Percentiles rank a stretch among this genome's conserved stretches.
These are phyloP conservation scores for Datnioides undecimradiatus DNA, from an alignment of 2,113 vertebrate species.

Conservation along the genomic window DNA sequence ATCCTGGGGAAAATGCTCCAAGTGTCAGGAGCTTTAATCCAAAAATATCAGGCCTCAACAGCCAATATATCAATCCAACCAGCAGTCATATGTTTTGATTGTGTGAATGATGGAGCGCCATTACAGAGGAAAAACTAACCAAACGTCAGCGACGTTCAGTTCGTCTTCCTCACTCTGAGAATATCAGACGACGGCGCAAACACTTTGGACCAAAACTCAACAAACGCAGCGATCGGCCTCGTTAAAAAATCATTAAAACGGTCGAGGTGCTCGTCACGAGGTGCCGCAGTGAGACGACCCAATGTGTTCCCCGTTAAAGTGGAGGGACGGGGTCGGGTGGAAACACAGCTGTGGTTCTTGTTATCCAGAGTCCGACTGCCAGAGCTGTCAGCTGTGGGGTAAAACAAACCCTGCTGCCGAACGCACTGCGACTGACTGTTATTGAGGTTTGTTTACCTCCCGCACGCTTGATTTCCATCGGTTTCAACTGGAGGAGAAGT, in stretches of 20 bases:
- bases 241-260: conserved; percentile 52
- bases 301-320: conserved; percentile 24
- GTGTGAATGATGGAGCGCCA: conserved; percentile 11
- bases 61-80: not conserved
- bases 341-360: conserved; percentile 72
- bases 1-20: not conserved
- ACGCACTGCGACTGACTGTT: conserved; percentile 38
- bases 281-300: conserved; percentile 23
- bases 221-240: conserved; percentile 52
- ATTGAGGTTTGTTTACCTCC: conserved; percentile 61
- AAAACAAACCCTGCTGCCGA: conserved; percentile 56
- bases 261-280: conserved; percentile 37
- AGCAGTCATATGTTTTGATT: conserved; percentile 17
- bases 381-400: conserved; percentile 56
- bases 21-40: not conserved
- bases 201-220: conserved; percentile 42
- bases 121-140: conserved; percentile 37
- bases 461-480: conserved; percentile 45
- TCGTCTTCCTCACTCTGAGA: not conserved
- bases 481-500: conserved; percentile 48
- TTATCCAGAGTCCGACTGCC: conserved; percentile 49
- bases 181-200: conserved; percentile 49
- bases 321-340: conserved; percentile 30
- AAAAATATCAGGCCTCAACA: conserved; percentile 8
- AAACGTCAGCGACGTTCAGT: conserved; percentile 13